Percentiles rank a stretch among this genome's conserved stretches.
These are phyloP conservation scores for Ophion ellenae DNA, from an alignment of 2,888 invertebrate species.

Conservation along the genomic window DNA sequence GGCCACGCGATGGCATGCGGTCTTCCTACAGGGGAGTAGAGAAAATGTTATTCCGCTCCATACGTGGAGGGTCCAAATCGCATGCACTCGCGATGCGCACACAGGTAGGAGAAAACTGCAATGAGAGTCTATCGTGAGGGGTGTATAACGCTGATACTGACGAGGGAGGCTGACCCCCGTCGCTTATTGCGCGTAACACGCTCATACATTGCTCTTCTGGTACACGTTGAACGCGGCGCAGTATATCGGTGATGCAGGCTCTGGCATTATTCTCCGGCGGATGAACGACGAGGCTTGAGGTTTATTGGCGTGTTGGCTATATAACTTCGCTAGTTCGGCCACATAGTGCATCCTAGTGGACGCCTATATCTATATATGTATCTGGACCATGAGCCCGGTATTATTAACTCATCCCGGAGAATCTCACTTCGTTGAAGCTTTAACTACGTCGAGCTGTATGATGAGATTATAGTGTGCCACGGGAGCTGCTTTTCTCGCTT, in stretches of 20 bases:
- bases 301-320: slow-evolving; percentile 56
- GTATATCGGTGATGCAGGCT: slow-evolving; percentile 49
- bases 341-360: slow-evolving; percentile 24
- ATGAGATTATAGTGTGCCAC: slow-evolving; percentile 21
- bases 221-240: not conserved
- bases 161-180: slow-evolving; percentile 47
- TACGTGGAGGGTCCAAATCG: not conserved
- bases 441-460: slow-evolving; percentile 40
- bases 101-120: not conserved
- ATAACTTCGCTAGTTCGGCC: slow-evolving; percentile 38
- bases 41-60: slow-evolving; percentile 54
- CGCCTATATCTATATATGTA: not conserved
- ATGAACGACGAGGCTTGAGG: slow-evolving; percentile 57
- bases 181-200: slow-evolving; percentile 55
- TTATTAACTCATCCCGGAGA: slow-evolving; percentile 61
- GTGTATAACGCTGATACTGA: slow-evolving; percentile 16
- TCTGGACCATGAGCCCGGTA: slow-evolving; percentile 27
- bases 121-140: not conserved
- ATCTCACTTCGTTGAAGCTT: slow-evolving; percentile 62
- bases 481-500: slow-evolving; percentile 16
- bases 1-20: slow-evolving; percentile 1
- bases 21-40: not conserved
- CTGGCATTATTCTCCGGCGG: slow-evolving; percentile 55
- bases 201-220: slow-evolving; percentile 39
- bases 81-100: not conserved